These are phyloP conservation scores for Cylloceria caligata DNA, from an alignment of 2,888 invertebrate genomes.

Conservation along the genomic window DNA sequence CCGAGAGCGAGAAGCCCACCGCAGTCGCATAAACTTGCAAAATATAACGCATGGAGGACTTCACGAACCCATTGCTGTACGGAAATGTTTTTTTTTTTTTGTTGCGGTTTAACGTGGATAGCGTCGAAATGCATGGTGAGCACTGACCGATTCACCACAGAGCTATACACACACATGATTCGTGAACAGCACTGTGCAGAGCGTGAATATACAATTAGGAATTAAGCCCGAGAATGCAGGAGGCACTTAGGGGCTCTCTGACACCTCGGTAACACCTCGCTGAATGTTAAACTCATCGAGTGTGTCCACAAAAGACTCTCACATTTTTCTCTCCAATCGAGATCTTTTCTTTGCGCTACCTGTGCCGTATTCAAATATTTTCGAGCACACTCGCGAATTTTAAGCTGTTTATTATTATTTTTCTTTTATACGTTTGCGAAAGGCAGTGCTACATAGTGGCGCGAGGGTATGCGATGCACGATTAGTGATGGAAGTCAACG, in stretches of 20 bases:
- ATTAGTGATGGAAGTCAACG: constrained; percentile 46
- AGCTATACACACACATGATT: not conserved
- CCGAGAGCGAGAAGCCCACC: constrained; percentile 20
- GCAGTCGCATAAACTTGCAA: constrained; percentile 6
- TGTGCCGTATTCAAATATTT: constrained; percentile 18
- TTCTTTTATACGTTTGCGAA: not conserved
- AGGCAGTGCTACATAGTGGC: too few species aligned
- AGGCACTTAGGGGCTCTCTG: not conserved
- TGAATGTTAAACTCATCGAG: constrained; percentile 18
- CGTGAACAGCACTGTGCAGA: constrained; percentile 2
- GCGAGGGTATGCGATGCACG: not conserved
- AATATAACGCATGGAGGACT: constrained; percentile 4
- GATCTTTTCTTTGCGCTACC: constrained; percentile 1
- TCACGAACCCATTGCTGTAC: not conserved
- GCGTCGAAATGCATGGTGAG: not conserved
- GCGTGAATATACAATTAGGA: constrained; percentile 31
- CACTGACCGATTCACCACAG: constrained; percentile 8
- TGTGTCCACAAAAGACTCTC: constrained; percentile 33
- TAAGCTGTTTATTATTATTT: not conserved
- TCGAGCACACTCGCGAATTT: not conserved
- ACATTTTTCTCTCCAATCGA: not conserved
- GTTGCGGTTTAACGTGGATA: not conserved
- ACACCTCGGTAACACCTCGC: constrained; percentile 14
- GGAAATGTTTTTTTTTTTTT: not conserved
- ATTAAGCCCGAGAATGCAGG: constrained; percentile 14